Evolutionary conservation across 2,113 vertebrate species (phyloP), one percentile per base, ranked within the genome.

Genomic region (Hepsetus odoe): DNA sequence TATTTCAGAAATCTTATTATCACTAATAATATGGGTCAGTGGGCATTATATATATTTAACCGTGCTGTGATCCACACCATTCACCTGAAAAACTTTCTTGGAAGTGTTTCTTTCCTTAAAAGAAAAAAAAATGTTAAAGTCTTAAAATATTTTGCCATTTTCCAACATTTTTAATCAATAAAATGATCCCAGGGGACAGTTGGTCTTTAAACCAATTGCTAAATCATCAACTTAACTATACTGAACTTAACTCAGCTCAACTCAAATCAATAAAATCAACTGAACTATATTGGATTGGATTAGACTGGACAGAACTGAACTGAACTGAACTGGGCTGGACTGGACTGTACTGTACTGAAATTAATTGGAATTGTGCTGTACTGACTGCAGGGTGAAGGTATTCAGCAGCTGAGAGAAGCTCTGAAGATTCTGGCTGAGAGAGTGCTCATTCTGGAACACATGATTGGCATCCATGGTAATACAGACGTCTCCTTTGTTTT

Each of bases 391-490:
- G 77, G 55, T 64, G 77, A 79, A 30, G 85, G 98, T 96, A 93
- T 97, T n/a, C 95, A 96, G 71, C 97, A 98, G 80, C 94, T 99
- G 79, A 93, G 96, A 73, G 97, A 99, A 83, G 98, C 97, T n/a
- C 90, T 99, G 88, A 99, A 99, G 92, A 99, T 99, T 90, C 92
- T 99, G 87, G 97, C 96, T 0, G 98, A 99, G 92, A 87, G 98
- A 28, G 95, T 99, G 33, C 92, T 99, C 80, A 98, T 99, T 86
- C 92, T 99, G 89, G 97, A 99, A 83, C 96, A 99, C 89, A 98
- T 99, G 95, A 98, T 98, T 5, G 96, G 97, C 68, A 88, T 99
- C 87, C 96, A 98, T 0, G 97, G 97, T 99, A 79, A 72, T 71
- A 87, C 92, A 93, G 20, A 55, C 16, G 46, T 16, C 44, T 20